Evolutionary conservation across 2,888 invertebrate species (phyloP).

Genomic region (Byasa hedistus): DNA sequence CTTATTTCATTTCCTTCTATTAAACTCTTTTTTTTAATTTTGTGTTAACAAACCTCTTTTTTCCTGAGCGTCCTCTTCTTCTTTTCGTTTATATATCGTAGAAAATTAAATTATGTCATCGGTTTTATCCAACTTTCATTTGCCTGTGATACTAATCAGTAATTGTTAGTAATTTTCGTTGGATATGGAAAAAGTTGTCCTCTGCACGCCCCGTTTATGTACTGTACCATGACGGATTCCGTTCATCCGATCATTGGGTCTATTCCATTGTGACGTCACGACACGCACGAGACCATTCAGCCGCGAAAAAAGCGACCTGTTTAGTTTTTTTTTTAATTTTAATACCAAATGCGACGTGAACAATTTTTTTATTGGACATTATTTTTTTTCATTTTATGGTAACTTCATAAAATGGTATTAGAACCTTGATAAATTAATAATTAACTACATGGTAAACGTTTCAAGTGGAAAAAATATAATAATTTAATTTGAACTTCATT

Average conservation of each 20-base stretch:
- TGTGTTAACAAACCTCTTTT: too few species aligned
- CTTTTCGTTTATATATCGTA: too few species aligned
- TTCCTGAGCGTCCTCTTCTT: too few species aligned
- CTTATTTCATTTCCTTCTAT: too few species aligned
- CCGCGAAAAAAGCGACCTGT: slow-evolving; percentile 21
- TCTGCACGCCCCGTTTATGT: slow-evolving; percentile 25
- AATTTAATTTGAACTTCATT: background rate
- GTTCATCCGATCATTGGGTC: slow-evolving; percentile 11
- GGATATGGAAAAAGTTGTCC: slow-evolving; percentile 23
- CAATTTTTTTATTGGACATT: background rate
- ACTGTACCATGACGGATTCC: slow-evolving; percentile 27
- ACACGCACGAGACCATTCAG: slow-evolving; percentile 21
- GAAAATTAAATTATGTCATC: too few species aligned
- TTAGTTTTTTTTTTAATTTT: slow-evolving; percentile 7
- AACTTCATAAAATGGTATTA: too few species aligned
- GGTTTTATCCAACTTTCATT: too few species aligned
- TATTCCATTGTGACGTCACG: slow-evolving; percentile 25
- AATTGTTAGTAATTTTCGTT: slow-evolving; percentile 8
- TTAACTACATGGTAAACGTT: background rate
- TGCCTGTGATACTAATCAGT: background rate
- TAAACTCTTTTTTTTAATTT: too few species aligned
- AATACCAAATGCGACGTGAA: background rate
- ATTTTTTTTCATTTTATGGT: too few species aligned
- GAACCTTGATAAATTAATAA: too few species aligned
- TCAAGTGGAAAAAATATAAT: background rate